Conservation (phyloP, 2,797 vertebrate genomes). For the Bryconaethiops microstoma region DNA sequence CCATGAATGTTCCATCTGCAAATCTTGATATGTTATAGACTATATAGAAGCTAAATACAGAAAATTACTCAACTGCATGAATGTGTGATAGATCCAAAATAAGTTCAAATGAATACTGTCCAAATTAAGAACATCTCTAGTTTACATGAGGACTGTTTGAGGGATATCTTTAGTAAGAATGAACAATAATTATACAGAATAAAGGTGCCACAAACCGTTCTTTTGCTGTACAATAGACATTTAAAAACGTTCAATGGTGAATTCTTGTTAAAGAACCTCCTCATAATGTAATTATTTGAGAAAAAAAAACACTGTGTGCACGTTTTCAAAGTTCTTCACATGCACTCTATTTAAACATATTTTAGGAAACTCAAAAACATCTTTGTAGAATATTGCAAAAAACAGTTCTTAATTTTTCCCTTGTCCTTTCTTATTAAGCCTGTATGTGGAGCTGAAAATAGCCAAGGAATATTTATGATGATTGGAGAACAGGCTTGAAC, state of each 20-base stretch:
- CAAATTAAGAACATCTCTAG: not conserved
- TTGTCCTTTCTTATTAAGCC: not conserved
- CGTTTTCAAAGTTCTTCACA: too few species aligned
- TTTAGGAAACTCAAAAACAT: too few species aligned
- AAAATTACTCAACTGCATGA: not conserved
- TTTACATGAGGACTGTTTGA: not conserved
- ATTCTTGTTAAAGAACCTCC: too few species aligned
- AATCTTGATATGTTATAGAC: not conserved
- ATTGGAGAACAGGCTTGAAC: constrained; percentile 63
- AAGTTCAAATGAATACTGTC: not conserved
- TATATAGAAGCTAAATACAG: not conserved
- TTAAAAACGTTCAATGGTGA: too few species aligned
- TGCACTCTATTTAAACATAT: too few species aligned
- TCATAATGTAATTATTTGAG: too few species aligned
- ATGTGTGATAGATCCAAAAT: not conserved
- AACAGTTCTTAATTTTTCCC: not conserved
- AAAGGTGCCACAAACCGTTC: too few species aligned
- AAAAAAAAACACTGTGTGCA: too few species aligned
- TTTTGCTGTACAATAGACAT: too few species aligned
- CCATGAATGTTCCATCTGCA: not conserved
- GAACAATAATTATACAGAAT: not conserved
- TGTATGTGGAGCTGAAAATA: constrained; percentile 24
- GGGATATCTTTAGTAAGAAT: not conserved
- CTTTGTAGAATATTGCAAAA: too few species aligned
- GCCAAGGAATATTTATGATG: constrained; percentile 32